Percentiles rank a stretch among this genome's conserved stretches.
phyloP scores from a whole-genome alignment of 92 coral and sea anemone genomes.

The Heliopora coerulea region DNA sequence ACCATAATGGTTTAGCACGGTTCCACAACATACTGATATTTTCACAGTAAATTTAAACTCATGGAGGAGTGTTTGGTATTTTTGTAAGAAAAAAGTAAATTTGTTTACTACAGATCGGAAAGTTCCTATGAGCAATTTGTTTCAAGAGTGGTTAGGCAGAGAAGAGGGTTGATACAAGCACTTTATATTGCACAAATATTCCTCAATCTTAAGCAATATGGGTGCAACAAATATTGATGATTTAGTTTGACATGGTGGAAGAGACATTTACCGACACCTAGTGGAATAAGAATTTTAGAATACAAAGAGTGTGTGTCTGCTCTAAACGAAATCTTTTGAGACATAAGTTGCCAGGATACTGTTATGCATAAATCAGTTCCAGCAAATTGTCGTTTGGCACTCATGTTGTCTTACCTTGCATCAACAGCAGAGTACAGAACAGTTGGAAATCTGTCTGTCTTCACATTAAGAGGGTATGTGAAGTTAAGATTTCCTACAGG shows the following conservation, averaged over 20 bases:
- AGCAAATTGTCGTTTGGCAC: slow-evolving; percentile 39
- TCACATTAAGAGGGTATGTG: slow-evolving; percentile 44
- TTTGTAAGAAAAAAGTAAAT: too few relatives aligned
- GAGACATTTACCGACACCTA: slow-evolving; percentile 25
- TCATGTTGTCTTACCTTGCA: slow-evolving; percentile 43
- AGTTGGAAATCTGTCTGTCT: slow-evolving; percentile 40
- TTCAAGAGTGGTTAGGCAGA: background rate
- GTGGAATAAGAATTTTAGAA: slow-evolving; percentile 44
- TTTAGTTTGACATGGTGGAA: slow-evolving; percentile 49
- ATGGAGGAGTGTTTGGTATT: too few relatives aligned
- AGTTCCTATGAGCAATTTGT: too few relatives aligned
- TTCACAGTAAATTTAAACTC: too few relatives aligned
- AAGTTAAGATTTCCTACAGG: slow-evolving; percentile 24
- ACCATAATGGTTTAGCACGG: too few relatives aligned
- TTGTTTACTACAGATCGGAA: too few relatives aligned
- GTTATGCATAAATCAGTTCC: slow-evolving; percentile 49
- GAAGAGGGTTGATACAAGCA: slow-evolving; percentile 23
- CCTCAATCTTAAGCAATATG: slow-evolving; percentile 25
- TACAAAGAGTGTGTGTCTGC: slow-evolving; percentile 1
- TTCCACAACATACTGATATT: too few relatives aligned
- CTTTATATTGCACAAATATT: slow-evolving; percentile 15
- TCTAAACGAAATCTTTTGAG: slow-evolving; percentile 1
- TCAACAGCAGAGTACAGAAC: slow-evolving; percentile 53
- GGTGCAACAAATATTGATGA: slow-evolving; percentile 33
- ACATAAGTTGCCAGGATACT: slow-evolving; percentile 52